phyloP scores from a whole-genome alignment of 2,888 invertebrate genomes.

The Pollenia labialis region DNA sequence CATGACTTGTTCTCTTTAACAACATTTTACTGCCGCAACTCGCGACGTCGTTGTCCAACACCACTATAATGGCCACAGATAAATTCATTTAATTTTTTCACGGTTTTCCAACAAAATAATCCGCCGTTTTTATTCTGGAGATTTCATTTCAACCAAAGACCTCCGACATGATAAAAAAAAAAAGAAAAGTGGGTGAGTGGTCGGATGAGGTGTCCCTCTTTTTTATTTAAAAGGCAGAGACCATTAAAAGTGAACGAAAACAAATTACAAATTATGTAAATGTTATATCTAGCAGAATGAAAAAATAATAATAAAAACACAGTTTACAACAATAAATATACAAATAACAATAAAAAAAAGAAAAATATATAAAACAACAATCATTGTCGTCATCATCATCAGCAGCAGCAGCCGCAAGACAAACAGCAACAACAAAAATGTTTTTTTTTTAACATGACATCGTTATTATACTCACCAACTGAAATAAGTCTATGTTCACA shows the following conservation, averaged over 20 bases:
- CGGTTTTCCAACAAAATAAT: not conserved
- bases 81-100: constrained; percentile 38
- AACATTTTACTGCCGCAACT: not conserved
- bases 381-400: constrained; percentile 4
- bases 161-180: no score
- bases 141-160: not conserved
- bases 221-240: constrained; percentile 16
- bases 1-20: not conserved
- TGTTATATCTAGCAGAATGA: not conserved
- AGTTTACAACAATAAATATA: not conserved
- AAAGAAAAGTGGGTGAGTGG: no score
- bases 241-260: constrained; percentile 45
- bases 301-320: not conserved
- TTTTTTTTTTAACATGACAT: not conserved
- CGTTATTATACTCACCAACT: not conserved
- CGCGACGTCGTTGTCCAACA: no score
- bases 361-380: constrained; percentile 39
- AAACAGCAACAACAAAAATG: not conserved
- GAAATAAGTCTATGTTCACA: no score
- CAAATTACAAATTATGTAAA: constrained; percentile 56
- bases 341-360: not conserved
- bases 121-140: constrained; percentile 11
- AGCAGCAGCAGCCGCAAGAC: not conserved
- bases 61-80: constrained; percentile 42
- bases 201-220: not conserved